Percentiles rank a stretch among this genome's conserved stretches.
Evolutionary conservation across 2,797 vertebrate species (phyloP).

Genomic region (Lacerta agilis): DNA sequence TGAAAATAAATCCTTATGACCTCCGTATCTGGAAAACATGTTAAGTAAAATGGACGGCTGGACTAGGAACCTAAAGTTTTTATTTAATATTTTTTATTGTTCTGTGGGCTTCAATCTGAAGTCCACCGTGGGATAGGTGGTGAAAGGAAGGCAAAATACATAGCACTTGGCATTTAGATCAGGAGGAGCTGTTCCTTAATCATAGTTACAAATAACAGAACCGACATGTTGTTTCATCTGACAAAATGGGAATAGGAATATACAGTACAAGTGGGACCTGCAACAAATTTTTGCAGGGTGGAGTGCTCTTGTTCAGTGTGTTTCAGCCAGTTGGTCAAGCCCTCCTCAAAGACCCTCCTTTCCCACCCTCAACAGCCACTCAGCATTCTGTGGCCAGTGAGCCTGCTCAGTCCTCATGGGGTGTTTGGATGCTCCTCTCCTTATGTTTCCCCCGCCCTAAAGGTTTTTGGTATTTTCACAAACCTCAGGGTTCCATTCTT

Average conservation of each 20-base stretch:
- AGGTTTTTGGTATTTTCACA: neutral
- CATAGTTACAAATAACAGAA: neutral
- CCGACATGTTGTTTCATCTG: neutral
- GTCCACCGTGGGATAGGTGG: neutral
- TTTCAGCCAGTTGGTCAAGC: neutral
- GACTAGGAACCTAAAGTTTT: conserved; percentile 19
- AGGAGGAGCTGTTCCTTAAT: neutral
- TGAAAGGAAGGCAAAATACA: neutral
- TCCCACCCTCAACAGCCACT: neutral
- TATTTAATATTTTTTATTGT: neutral
- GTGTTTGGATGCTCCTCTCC: neutral
- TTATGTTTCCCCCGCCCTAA: neutral
- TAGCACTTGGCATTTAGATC: neutral
- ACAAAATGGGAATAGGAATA: neutral
- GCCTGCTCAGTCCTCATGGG: neutral
- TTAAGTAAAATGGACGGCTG: conserved; percentile 1
- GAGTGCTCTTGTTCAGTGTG: neutral
- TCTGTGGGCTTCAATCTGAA: too few relatives aligned
- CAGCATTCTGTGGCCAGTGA: neutral
- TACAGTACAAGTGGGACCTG: neutral
- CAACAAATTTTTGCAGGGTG: neutral
- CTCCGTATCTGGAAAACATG: neutral
- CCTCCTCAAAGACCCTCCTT: neutral
- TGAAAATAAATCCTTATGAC: neutral
- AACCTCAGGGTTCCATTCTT: neutral